Evolutionary conservation across 2,888 invertebrate genomes (phyloP).

Genomic region (Caenorhabditis macrosperma): DNA sequence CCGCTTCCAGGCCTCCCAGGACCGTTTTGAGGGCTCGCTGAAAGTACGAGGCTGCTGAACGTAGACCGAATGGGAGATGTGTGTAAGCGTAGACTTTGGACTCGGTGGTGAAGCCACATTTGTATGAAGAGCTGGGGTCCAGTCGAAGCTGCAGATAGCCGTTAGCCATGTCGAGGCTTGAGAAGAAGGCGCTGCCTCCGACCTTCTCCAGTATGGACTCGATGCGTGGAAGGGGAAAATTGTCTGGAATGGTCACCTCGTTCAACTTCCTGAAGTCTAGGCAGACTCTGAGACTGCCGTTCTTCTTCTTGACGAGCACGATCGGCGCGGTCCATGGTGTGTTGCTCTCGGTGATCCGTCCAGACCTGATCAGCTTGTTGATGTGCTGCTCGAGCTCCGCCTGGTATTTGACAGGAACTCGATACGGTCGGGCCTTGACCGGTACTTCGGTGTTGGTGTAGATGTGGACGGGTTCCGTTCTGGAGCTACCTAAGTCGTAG

Average conservation of each 20-base stretch:
- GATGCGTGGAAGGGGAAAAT: no score
- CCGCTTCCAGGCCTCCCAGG: no score
- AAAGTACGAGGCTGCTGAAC: no score
- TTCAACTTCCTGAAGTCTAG: slow-evolving; percentile 66
- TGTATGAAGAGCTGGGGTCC: slow-evolving; percentile 12
- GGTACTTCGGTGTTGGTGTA: slow-evolving; percentile 63
- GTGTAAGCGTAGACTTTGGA: no score
- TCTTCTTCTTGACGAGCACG: slow-evolving; percentile 65
- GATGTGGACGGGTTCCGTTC: slow-evolving; percentile 55
- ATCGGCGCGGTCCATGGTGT: slow-evolving; percentile 65
- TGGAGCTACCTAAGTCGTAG: slow-evolving; percentile 66
- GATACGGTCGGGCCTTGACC: slow-evolving; percentile 24
- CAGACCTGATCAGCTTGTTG: slow-evolving; percentile 50
- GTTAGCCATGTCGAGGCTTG: slow-evolving; percentile 52
- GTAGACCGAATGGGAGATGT: no score
- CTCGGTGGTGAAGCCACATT: no score
- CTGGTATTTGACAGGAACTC: slow-evolving; percentile 58
- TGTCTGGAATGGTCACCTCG: slow-evolving; percentile 59
- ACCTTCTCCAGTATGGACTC: slow-evolving; percentile 52
- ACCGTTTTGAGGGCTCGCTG: no score
- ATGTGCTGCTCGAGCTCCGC: slow-evolving; percentile 65
- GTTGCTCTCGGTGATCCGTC: slow-evolving; percentile 58
- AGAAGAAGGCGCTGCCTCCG: slow-evolving; percentile 36
- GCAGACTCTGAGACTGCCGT: slow-evolving; percentile 64
- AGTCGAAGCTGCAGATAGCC: slow-evolving; percentile 59